A percentile compares a stretch with the other conserved stretches of the same genome.
These are phyloP conservation scores for Encarsia formosa DNA, from an alignment of 2,888 invertebrate species.

Conservation along the genomic window DNA sequence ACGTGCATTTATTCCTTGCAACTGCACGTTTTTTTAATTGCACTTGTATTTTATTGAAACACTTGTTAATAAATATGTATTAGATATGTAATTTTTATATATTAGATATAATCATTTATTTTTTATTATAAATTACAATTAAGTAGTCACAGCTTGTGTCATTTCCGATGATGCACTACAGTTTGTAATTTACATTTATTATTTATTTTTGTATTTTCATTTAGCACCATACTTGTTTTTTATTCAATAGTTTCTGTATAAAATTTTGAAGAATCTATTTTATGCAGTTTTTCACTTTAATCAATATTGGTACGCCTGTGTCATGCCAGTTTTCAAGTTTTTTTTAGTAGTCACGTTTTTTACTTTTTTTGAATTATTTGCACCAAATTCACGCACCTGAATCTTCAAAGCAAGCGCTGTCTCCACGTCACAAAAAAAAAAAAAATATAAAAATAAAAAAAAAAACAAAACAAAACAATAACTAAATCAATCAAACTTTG, in stretches of 20 bases:
- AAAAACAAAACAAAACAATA: no score
- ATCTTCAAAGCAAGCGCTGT: constrained; percentile 14
- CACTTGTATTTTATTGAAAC: constrained; percentile 4
- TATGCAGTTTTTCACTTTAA: constrained; percentile 11
- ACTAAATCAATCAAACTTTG: no score
- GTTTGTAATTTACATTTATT: not conserved
- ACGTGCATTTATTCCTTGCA: constrained; percentile 7
- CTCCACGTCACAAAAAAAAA: constrained; percentile 9
- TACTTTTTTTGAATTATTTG: constrained; percentile 7
- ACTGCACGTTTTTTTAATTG: constrained; percentile 17
- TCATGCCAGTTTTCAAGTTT: constrained; percentile 9
- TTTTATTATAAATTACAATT: no score
- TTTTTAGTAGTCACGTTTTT: constrained; percentile 11
- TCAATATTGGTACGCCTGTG: constrained; percentile 22
- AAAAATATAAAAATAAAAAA: constrained; percentile 5
- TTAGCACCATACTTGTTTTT: constrained; percentile 8
- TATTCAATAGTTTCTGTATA: not conserved
- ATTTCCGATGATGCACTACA: constrained; percentile 10
- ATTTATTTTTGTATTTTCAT: constrained; percentile 4
- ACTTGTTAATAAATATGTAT: no score
- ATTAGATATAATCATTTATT: no score
- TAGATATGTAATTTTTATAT: no score
- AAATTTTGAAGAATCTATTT: constrained; percentile 7
- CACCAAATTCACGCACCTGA: constrained; percentile 24
- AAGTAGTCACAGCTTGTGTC: constrained; percentile 16